Conservation (phyloP, 1,140 invertebrate species). For the Mesaphorura yosii region DNA sequence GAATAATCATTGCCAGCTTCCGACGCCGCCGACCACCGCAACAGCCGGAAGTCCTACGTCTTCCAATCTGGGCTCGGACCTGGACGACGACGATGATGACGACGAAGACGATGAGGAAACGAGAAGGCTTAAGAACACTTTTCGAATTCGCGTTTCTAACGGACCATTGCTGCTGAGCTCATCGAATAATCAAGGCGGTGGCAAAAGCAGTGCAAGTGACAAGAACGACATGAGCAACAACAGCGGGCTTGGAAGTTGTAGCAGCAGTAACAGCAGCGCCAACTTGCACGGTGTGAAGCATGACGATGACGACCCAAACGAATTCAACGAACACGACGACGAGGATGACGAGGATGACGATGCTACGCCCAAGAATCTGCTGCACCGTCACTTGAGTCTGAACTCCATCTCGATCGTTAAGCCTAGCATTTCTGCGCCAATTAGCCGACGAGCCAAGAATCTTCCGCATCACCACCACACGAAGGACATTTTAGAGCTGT, state of each 20-base stretch:
- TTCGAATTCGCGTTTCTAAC: slow-evolving; percentile 20
- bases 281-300: slow-evolving; percentile 1
- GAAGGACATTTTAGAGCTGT: not conserved
- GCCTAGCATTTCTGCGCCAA: slow-evolving; percentile 27
- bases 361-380: not conserved
- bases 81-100: slow-evolving; percentile 45
- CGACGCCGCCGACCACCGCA: too few species aligned
- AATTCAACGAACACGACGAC: not conserved
- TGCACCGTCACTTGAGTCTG: slow-evolving; percentile 12
- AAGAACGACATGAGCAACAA: slow-evolving; percentile 16
- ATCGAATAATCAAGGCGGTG: slow-evolving; percentile 51
- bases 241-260: not conserved
- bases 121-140: too few species aligned
- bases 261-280: slow-evolving; percentile 10
- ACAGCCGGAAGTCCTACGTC: slow-evolving; percentile 20
- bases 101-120: too few species aligned
- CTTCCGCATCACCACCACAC: slow-evolving; percentile 18
- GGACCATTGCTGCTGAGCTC: slow-evolving; percentile 55
- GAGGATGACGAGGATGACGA: slow-evolving; percentile 5
- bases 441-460: slow-evolving; percentile 18
- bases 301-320: not conserved
- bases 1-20: slow-evolving; percentile 14
- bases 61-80: slow-evolving; percentile 27
- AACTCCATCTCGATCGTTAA: slow-evolving; percentile 27
- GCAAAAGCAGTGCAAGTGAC: not conserved